Percentiles rank a stretch among this genome's conserved stretches.
Conservation (phyloP, 2,113 vertebrate genomes). For the Serinus canaria region DNA sequence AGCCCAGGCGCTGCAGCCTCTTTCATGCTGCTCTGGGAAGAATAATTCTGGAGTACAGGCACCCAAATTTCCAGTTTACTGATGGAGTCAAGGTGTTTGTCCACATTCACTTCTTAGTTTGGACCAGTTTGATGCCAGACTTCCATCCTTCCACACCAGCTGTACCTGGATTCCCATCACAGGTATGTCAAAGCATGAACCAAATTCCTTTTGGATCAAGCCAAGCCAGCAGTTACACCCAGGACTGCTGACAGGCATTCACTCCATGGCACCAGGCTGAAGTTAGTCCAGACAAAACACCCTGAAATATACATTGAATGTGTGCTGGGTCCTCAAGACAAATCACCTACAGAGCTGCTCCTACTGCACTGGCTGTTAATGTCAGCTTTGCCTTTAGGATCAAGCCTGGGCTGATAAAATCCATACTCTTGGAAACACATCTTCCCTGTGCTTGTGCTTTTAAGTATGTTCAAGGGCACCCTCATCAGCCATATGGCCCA, state of each 20-base stretch:
- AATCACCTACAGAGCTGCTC: not conserved
- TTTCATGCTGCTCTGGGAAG: not conserved
- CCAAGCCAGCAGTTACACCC: not conserved
- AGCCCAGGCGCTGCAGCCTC: not conserved
- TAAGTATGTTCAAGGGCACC: not conserved
- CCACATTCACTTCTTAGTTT: fast-evolving
- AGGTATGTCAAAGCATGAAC: fast-evolving
- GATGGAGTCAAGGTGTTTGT: not conserved
- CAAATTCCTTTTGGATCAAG: not conserved
- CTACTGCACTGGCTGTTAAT: not conserved
- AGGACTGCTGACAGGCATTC: not conserved
- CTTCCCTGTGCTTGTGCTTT: not conserved
- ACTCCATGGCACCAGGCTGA: not conserved
- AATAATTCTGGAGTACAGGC: not conserved
- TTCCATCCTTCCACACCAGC: not conserved
- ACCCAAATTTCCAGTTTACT: not conserved
- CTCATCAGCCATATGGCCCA: not conserved
- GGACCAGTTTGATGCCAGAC: not conserved
- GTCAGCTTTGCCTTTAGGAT: not conserved
- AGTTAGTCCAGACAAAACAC: not conserved
- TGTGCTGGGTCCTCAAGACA: not conserved
- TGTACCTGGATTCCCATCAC: fast-evolving
- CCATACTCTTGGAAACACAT: not conserved
- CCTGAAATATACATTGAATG: fast-evolving
- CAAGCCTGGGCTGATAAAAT: not conserved